Evolutionary conservation across 2,888 invertebrate species (phyloP), one percentile per base, ranked within the genome.

Genomic region (Phalangium opilio): DNA sequence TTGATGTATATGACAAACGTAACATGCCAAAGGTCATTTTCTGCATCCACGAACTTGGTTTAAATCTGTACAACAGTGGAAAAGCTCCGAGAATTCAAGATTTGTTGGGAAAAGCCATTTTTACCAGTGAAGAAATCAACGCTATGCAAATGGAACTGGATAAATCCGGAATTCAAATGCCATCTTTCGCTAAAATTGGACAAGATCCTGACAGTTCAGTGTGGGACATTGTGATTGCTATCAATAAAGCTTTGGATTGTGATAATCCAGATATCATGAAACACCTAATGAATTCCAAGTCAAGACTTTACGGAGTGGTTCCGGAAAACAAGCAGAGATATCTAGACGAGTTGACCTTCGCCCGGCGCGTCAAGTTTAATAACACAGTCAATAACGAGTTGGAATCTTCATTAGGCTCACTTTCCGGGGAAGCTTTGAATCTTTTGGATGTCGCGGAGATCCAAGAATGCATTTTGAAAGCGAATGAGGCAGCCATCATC

Each of bases 1-100:
- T 81, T 42, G 83, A 83, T 62, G 77, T 83, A 50, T 83, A 82
- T 66, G 82, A 83, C 61, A 79, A 78, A 55, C 81, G 83, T 60
- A 83, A 83, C 62, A 81, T 83, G 75, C 82, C 82, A 1, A 71
- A 78, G 57, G 74, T 78, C 1, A 77, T 83, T 55, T 83, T 82
- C 64, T 82, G 83, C 62, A 73, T 83, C 48, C 81, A 81, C 70
- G 81, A 81, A 19, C 67, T 83, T 10, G 79, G 79, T 63, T 62
- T 35, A 34, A 34, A 50, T 51, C 59, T 71, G 32, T 66, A 67
- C 58, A 66, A 67, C 52, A 53, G 64, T 21, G 81, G 81, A 11
- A 75, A 74, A 65, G 81, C 81, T 43, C 81, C 82, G 8, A 74
- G 79, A 55, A 82, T 83, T 56, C 76, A 79, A 62, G 80, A 81